Base-by-base conservation (phyloP, 35 echinoderm and acorn worm species). In the Patiria miniata region DNA sequence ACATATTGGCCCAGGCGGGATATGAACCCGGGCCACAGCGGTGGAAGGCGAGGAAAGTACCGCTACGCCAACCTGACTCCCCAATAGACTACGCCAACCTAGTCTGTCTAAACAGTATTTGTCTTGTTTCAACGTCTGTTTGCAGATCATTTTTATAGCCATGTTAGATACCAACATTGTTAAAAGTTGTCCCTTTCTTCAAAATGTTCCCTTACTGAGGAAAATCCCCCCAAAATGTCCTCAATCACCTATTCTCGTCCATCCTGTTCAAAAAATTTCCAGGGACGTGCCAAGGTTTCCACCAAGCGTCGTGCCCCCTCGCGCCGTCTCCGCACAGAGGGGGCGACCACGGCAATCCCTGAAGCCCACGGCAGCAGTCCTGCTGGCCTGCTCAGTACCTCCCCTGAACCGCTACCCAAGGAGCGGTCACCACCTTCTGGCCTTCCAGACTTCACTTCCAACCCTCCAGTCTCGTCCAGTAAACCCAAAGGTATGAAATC, bases 291-390 rank as follows among this genome's bases (percentile, higher is more conserved):
- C 26, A 86, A 85, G 87, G 57, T 90, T 4, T 86, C 83, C 9
- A 79, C 32, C 22, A 95, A 90, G 42, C 78, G 93, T 42, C 86
- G 93, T 26, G 83, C 84, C 34, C 93, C 93, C 42, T 95, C 93
- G 1, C 81, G 93, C 34, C 86, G 51, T 22, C 54, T 51, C 9
- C 53, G 73, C n/a, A 77, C 81, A 10, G 39, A 78, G 28, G 86
- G 55, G 30, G 91, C 91, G 8, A 39, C 86, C 6, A 36, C 16
- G 52, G 26, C 82, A 28, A 58, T 12, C 15, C 33, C 34, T 61
- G 15, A 4, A 73, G 65, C 26, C 26, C 10, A 10, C n/a, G n/a
- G n/a, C n/a, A 23, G 26, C 65, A 4, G 14, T 10, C 29, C 65
- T 23, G 21, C 65, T 30, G 34, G 65, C 29, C 65, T 34, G 14